These are phyloP conservation scores for Rosalia funebris DNA, from an alignment of 2,888 invertebrate species.

Conservation along the genomic window DNA sequence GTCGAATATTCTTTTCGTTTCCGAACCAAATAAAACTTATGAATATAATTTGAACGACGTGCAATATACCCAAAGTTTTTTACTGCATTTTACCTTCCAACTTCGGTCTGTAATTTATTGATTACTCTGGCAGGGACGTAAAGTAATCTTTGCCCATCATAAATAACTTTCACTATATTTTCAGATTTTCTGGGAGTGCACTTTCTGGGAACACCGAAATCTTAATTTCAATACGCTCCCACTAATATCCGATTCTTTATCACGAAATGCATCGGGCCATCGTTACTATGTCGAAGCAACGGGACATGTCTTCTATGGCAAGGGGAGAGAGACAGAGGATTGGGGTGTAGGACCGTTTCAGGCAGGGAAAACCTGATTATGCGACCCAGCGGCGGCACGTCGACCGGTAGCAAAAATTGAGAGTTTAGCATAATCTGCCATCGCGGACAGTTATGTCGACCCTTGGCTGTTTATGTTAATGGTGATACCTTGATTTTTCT, in stretches of 20 bases:
- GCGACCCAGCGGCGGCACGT: slow-evolving; percentile 36
- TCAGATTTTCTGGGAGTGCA: background rate
- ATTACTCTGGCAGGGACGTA: no score
- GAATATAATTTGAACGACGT: no score
- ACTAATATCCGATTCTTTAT: slow-evolving; percentile 19
- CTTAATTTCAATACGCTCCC: slow-evolving; percentile 4
- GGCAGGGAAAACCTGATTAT: slow-evolving; percentile 49
- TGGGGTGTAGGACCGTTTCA: slow-evolving; percentile 52
- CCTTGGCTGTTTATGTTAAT: background rate
- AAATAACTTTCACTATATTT: no score
- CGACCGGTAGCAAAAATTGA: background rate
- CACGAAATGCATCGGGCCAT: slow-evolving; percentile 31
- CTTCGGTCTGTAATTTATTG: no score
- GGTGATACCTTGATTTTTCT: background rate
- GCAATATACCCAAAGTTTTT: no score
- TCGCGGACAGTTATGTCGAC: background rate
- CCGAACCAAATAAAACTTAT: no score
- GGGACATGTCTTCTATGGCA: slow-evolving; percentile 43
- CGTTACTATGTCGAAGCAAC: slow-evolving; percentile 38
- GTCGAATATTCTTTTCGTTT: no score
- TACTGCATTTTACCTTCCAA: no score
- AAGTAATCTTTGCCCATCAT: background rate
- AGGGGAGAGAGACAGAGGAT: slow-evolving; percentile 50
- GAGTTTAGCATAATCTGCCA: no score
- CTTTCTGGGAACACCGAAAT: background rate